A percentile compares a stretch with the other conserved stretches of the same genome.
phyloP scores from a whole-genome alignment of 92 coral and sea anemone species.

The Paramuricea clavata region DNA sequence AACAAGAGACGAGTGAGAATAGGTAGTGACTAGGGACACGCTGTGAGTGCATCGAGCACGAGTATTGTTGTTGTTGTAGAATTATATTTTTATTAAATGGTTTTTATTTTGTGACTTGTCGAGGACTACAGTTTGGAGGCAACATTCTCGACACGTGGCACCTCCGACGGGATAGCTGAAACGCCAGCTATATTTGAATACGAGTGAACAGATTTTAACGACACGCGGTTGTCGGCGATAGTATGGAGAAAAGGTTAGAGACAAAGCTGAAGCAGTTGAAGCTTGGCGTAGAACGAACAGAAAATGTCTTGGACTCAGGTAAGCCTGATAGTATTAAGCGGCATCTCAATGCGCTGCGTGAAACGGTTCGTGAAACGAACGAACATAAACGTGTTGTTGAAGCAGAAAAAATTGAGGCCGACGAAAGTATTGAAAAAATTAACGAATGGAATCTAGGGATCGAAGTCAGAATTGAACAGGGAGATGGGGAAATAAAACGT shows the following conservation, averaged over 20 bases:
- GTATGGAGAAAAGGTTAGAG: constrained; percentile 15
- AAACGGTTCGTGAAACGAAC: constrained; percentile 37
- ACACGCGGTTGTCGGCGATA: not conserved
- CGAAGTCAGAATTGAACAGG: constrained; percentile 37
- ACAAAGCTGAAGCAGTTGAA: constrained; percentile 51
- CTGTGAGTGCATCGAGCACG: too few species aligned
- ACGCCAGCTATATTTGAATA: not conserved
- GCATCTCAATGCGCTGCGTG: constrained; percentile 43
- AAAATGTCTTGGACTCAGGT: constrained; percentile 19
- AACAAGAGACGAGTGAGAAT: too few species aligned
- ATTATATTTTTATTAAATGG: too few species aligned
- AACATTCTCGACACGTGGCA: not conserved
- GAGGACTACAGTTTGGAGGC: constrained; percentile 1
- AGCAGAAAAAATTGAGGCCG: constrained; percentile 39
- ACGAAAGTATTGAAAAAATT: constrained; percentile 29
- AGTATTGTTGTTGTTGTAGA: too few species aligned
- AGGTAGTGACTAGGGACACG: too few species aligned
- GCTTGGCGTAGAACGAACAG: constrained; percentile 33
- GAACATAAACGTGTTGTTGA: constrained; percentile 37
- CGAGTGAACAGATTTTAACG: not conserved
- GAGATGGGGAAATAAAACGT: constrained; percentile 27
- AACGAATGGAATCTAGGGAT: constrained; percentile 40
- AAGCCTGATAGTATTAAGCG: constrained; percentile 38
- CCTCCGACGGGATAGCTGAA: not conserved
- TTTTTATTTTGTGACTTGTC: constrained; percentile 12